Evolutionary conservation across 1,140 invertebrate species (phyloP).

Genomic region (Sycophaga agraensis): DNA sequence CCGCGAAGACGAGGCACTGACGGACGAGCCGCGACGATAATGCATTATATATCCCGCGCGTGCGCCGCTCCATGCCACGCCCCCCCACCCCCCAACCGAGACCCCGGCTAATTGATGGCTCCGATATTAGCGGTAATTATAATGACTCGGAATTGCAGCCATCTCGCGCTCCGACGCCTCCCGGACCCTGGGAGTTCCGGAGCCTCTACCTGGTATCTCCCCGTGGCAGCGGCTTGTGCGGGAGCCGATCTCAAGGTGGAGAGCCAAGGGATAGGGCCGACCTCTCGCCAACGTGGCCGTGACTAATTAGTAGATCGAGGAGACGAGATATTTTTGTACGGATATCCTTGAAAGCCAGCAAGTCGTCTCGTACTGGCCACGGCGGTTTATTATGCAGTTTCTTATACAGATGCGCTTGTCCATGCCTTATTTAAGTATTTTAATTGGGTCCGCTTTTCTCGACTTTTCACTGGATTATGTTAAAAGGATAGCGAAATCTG

Average conservation of each 20-base stretch:
- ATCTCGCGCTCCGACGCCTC: slow-evolving; percentile 48
- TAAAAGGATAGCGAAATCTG: too few species aligned
- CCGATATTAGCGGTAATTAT: slow-evolving; percentile 54
- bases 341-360: not conserved
- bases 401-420: too few species aligned
- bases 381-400: too few species aligned
- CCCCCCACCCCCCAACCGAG: slow-evolving; percentile 38
- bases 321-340: not conserved
- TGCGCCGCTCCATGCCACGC: slow-evolving; percentile 45
- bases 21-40: slow-evolving; percentile 43
- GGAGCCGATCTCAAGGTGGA: too few species aligned
- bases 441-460: too few species aligned
- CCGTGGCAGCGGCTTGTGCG: too few species aligned
- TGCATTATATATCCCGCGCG: slow-evolving; percentile 44
- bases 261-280: too few species aligned
- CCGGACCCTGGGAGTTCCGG: not conserved
- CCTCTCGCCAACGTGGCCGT: not conserved
- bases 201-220: not conserved
- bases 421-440: too few species aligned
- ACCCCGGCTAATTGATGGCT: slow-evolving; percentile 52
- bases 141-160: slow-evolving; percentile 54
- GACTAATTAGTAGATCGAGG: slow-evolving; percentile 8
- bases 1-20: not conserved
- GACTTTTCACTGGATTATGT: too few species aligned
- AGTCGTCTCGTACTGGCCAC: too few species aligned